Evolutionary conservation across 2,113 vertebrate species (phyloP).

Genomic region (Antechinus stuartii): DNA sequence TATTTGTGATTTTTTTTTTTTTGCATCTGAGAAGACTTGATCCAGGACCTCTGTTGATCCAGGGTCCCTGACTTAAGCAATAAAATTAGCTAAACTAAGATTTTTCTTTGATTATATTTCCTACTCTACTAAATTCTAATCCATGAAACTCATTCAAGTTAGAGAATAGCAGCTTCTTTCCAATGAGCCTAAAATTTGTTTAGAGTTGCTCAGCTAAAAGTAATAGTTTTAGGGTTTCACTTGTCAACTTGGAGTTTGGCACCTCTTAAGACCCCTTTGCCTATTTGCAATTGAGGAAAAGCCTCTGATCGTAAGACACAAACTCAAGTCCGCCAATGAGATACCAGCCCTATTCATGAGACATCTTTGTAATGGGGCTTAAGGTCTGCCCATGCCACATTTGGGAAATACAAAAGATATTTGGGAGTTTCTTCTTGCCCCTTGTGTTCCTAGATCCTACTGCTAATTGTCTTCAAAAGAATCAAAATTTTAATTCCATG

Average conservation of each 20-base stretch:
- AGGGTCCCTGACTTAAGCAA: not conserved
- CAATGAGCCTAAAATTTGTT: not conserved
- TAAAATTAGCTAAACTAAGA: not conserved
- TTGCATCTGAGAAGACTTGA: not conserved
- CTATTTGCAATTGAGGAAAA: not conserved
- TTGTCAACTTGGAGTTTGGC: fast-evolving
- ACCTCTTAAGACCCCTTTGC: not conserved
- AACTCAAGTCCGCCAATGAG: not conserved
- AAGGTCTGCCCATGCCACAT: not conserved
- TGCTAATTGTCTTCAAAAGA: not conserved
- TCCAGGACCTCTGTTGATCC: not conserved
- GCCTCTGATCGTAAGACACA: not conserved
- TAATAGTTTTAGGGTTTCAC: not conserved
- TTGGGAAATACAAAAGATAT: not conserved
- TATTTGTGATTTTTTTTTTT: not conserved
- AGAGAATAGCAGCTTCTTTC: not conserved
- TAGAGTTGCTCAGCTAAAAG: no score
- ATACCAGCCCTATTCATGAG: not conserved
- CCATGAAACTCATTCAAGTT: not conserved
- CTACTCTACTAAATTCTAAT: not conserved
- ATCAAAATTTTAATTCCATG: not conserved
- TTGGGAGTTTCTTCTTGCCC: not conserved
- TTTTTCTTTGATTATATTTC: not conserved
- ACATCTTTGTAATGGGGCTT: not conserved
- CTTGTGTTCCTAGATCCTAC: not conserved